These are phyloP conservation scores for Cryptoprocta ferox DNA, from an alignment of 2,797 vertebrate species.

Conservation along the genomic window DNA sequence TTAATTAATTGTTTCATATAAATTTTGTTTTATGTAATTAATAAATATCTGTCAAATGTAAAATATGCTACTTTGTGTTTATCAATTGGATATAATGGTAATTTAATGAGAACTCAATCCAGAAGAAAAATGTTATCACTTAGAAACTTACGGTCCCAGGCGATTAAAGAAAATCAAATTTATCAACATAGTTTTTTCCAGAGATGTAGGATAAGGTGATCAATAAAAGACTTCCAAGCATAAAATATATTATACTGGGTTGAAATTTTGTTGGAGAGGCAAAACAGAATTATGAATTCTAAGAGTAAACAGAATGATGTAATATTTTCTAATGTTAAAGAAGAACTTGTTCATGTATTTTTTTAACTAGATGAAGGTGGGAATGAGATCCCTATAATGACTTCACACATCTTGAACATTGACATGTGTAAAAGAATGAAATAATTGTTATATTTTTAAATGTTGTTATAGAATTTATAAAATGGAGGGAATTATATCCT, in stretches of 20 bases:
- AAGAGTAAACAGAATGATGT: constrained; percentile 18
- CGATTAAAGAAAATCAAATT: constrained; percentile 62
- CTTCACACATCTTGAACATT: constrained; percentile 39
- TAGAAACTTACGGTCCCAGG: constrained; percentile 28
- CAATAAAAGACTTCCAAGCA: constrained; percentile 67
- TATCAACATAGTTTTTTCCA: constrained; percentile 42
- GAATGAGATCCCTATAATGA: background rate
- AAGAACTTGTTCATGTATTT: constrained; percentile 1
- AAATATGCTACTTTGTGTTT: constrained; percentile 47
- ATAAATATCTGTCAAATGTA: constrained; percentile 61
- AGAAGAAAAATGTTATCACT: constrained; percentile 66
- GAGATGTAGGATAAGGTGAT: constrained; percentile 56
- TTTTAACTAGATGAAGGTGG: constrained; percentile 47
- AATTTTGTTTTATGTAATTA: constrained; percentile 56
- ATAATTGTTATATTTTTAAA: constrained; percentile 37
- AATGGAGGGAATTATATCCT: background rate
- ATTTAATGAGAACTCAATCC: constrained; percentile 62
- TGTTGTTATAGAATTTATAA: background rate
- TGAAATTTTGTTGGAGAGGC: constrained; percentile 49
- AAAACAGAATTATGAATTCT: constrained; percentile 54
- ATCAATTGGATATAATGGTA: constrained; percentile 56
- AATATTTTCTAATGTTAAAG: constrained; percentile 42
- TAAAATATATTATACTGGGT: constrained; percentile 44
- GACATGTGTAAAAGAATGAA: constrained; percentile 39
- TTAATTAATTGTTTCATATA: constrained; percentile 47